Evolutionary conservation across 2,888 invertebrate genomes (phyloP), one percentile per base, ranked within the genome.

Genomic region (Chrysopilus asiliformis): DNA sequence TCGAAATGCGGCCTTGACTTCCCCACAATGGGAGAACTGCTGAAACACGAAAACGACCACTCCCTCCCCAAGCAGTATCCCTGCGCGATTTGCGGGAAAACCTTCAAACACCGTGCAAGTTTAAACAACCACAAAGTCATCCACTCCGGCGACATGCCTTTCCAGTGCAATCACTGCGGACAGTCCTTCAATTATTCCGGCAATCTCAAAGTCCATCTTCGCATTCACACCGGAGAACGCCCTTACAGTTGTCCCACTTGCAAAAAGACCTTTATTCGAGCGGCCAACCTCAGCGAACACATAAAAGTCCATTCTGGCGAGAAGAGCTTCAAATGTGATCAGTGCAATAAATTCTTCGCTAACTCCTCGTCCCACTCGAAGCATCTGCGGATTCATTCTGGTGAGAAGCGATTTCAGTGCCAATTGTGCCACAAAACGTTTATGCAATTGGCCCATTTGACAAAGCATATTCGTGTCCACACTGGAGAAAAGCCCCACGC

Each of bases 91-190:
- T 44, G 44, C 17, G 24, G 34, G 10, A 44, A 42, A 35, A 34
- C 38, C 12, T 42, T 42, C 26, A 16, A 31, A 3, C 33, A 39
- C 15, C n/a, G 27, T 19, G 37, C 39, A 2, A 39, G 31, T 17
- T 29, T 44, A 13, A n/a, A 28, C 3, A 39, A 38, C 17, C 44
- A 44, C 19, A 14, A 24, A 12, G 28, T 26, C 2, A 32, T 39
- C 2, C 44, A 44, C 22, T 25, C 25, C 10, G 39, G 38, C 2
- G 33, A 31, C 14, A 32, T 27, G 9, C 16, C 24, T 4, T 37
- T 18, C n/a, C 38, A 40, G 27, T 45, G 45, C 27, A 18, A 38
- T 2, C 33, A 26, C 10, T 45, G 45, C 25, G 43, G 43, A 2
- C 34, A 36, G 19, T 8, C 29, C n/a, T 43, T 45, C 26, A 9